Conservation (phyloP, 2,113 vertebrate species). For the Aegypius monachus region DNA sequence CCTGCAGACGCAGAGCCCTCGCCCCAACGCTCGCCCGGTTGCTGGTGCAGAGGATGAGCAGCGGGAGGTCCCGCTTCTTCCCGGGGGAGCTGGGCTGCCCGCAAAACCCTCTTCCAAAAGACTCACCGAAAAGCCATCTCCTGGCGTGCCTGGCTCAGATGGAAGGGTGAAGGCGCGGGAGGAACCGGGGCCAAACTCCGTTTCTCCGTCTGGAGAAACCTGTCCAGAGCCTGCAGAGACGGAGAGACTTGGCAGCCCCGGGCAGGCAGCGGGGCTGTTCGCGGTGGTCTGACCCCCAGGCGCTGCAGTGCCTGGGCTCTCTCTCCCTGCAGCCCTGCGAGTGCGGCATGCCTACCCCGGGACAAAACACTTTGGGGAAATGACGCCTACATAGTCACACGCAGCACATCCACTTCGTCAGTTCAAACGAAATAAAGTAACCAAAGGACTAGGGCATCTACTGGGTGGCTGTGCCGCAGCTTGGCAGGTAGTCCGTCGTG, state of each 20-base stretch:
- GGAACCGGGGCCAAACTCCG: not conserved
- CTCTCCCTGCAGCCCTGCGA: not conserved
- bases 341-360: not conserved
- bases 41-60: not conserved
- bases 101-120: not conserved
- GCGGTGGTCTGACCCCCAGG: accelerated
- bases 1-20: not conserved
- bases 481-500: not conserved
- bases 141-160: not conserved
- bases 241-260: not conserved
- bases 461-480: not conserved
- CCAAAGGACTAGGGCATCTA: accelerated
- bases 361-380: not conserved
- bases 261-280: not conserved
- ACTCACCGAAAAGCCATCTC: slow-evolving; percentile 68
- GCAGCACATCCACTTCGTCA: not conserved
- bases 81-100: not conserved
- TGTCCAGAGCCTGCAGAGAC: slow-evolving; percentile 72
- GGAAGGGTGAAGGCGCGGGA: accelerated
- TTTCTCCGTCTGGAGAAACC: slow-evolving; percentile 41
- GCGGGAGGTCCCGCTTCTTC: not conserved
- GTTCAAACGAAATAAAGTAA: accelerated
- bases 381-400: accelerated
- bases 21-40: accelerated
- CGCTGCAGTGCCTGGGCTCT: not conserved